Conservation (phyloP, 2,113 vertebrate genomes). For the Seriola quinqueradiata region DNA sequence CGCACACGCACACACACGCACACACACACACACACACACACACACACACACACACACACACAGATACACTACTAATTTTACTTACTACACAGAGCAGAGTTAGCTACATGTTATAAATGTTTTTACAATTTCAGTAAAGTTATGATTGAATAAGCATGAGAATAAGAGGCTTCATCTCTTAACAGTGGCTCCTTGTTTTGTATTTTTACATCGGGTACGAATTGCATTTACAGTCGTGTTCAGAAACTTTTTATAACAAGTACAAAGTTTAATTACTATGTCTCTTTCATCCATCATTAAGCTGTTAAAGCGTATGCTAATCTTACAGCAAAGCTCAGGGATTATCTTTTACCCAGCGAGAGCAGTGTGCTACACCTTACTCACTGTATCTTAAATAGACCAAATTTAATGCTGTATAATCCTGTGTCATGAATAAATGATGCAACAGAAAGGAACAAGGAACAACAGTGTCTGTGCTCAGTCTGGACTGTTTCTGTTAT, state of each 20-base stretch:
- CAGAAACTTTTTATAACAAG: neutral
- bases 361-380: neutral
- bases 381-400: constrained; percentile 40
- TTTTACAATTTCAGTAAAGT: neutral
- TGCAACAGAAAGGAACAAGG: constrained; percentile 69
- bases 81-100: neutral
- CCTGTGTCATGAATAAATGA: constrained; percentile 71
- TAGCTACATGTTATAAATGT: neutral
- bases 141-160: neutral
- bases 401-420: constrained; percentile 65
- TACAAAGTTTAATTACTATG: constrained; percentile 16
- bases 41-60: constrained; percentile 29
- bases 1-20: constrained; percentile 34
- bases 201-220: neutral
- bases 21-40: constrained; percentile 7
- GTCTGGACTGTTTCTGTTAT: constrained; percentile 70
- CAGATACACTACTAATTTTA: neutral
- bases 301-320: constrained; percentile 10
- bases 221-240: neutral
- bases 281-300: constrained; percentile 12
- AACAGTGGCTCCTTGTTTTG: neutral
- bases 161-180: neutral
- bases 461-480: constrained; percentile 58
- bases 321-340: constrained; percentile 32
- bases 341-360: constrained; percentile 28